These are phyloP conservation scores for Pipistrellus pipistrellus DNA, from an alignment of 2,797 vertebrate genomes.

Conservation along the genomic window DNA sequence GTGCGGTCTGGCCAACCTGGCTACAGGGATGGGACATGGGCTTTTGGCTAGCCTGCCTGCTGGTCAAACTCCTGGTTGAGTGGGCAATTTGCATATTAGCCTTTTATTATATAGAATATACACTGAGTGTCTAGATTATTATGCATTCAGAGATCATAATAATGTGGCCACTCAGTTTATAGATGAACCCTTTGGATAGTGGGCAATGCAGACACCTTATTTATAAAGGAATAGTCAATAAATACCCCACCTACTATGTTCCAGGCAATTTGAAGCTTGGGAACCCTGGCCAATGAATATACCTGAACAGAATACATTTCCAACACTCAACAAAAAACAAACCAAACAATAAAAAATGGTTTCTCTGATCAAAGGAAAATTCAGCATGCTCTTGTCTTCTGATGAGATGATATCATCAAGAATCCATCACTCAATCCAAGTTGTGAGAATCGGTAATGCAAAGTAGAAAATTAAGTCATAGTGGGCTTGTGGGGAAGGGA, in stretches of 20 bases:
- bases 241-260: not conserved
- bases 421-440: constrained; percentile 36
- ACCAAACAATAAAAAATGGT: not conserved
- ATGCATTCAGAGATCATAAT: too few relatives aligned
- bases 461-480: constrained; percentile 61
- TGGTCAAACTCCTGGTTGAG: too few relatives aligned
- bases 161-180: too few relatives aligned
- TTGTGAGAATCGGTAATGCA: constrained; percentile 50
- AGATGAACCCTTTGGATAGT: not conserved
- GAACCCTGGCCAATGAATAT: not conserved
- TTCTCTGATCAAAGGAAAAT: not conserved
- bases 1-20: too few relatives aligned
- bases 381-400: not conserved
- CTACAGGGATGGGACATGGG: too few relatives aligned
- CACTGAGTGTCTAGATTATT: too few relatives aligned
- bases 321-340: not conserved
- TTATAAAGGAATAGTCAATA: not conserved
- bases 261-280: not conserved
- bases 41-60: too few relatives aligned
- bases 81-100: too few relatives aligned
- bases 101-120: too few relatives aligned
- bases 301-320: not conserved
- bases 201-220: not conserved
- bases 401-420: constrained; percentile 35
- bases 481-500: not conserved